These are phyloP conservation scores for Geotrupes spiniger DNA, from an alignment of 2,888 invertebrate genomes.

Conservation along the genomic window DNA sequence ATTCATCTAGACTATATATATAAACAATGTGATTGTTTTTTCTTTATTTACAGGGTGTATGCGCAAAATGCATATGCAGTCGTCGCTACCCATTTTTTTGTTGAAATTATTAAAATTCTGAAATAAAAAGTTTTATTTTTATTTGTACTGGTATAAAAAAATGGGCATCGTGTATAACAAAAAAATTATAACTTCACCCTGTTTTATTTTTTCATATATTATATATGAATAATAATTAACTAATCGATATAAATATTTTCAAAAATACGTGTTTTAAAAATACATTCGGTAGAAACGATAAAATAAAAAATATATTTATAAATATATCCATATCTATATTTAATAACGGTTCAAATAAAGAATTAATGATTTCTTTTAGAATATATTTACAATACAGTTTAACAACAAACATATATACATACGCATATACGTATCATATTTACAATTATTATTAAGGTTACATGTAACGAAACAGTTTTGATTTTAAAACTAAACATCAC, in stretches of 20 bases:
- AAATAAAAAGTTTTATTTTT: too few species aligned
- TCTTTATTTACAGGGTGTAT: slow-evolving; percentile 13
- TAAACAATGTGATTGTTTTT: slow-evolving; percentile 23
- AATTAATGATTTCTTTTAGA: slow-evolving; percentile 27
- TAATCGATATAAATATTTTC: slow-evolving; percentile 13
- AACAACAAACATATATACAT: slow-evolving; percentile 34
- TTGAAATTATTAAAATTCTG: too few species aligned
- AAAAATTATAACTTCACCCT: too few species aligned
- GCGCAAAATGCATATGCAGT: slow-evolving; percentile 3
- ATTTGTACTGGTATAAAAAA: too few species aligned
- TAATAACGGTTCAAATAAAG: slow-evolving; percentile 7
- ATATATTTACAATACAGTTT: slow-evolving; percentile 30
- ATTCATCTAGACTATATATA: slow-evolving; percentile 20
- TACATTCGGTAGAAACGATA: slow-evolving; percentile 15
- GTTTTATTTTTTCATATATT: background rate
- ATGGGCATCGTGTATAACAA: too few species aligned
- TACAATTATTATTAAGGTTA: slow-evolving; percentile 8
- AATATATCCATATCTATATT: slow-evolving; percentile 11
- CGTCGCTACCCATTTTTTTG: background rate
- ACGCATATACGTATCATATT: slow-evolving; percentile 28
- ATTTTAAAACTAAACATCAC: too few species aligned
- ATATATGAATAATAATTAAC: slow-evolving; percentile 11
- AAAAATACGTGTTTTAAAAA: slow-evolving; percentile 11
- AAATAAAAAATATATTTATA: slow-evolving; percentile 12
- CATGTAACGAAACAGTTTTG: too few species aligned